Evolutionary conservation across 2,888 invertebrate genomes (phyloP), one percentile per base, ranked within the genome.

Genomic region (Colostygia pectinataria): DNA sequence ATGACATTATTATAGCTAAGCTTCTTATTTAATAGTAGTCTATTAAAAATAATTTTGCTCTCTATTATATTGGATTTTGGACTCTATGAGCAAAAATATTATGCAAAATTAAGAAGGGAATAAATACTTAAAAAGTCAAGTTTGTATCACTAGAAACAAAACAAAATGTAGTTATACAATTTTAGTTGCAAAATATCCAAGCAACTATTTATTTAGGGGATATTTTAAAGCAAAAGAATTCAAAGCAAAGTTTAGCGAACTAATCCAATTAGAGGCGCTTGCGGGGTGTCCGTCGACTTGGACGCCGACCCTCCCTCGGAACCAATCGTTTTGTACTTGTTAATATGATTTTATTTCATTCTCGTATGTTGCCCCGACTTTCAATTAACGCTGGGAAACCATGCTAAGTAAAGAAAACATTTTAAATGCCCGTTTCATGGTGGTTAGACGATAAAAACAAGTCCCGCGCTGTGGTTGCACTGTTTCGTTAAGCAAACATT

Each of bases 251-350:
- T 82, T 83, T 74, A 65, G 73, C 67, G 71, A 83, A 83, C 81
- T 82, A 84, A 85, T 83, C 80, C 80, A 84, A 84, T 84, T 83
- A 84, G 73, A 65, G 64, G 51, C 57, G 55, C 55, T 61, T 58
- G 58, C 32, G 49, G 46, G 47, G 33, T 33, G 48, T 50, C 53
- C 58, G 57, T 48, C 48, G 53, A 53, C 52, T 38, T 33, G 61
- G 61, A 57, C 64, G 60, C 52, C 59, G 61, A 41, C 57, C 57
- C 60, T 58, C 59, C 56, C 57, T 28, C 6, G 58, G 45, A 40
- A 58, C 54, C 41, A 33, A 53, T 60, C 57, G 61, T 59, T 68
- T 66, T 62, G 59, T 68, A 59, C 53, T 62, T 63, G 57, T 53
- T 63, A 49, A 57, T 57, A 57, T 49, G 40, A 45, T 59, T 58